Base-by-base conservation (phyloP, 2,113 vertebrate genomes). In the Recurvirostra avosetta region DNA sequence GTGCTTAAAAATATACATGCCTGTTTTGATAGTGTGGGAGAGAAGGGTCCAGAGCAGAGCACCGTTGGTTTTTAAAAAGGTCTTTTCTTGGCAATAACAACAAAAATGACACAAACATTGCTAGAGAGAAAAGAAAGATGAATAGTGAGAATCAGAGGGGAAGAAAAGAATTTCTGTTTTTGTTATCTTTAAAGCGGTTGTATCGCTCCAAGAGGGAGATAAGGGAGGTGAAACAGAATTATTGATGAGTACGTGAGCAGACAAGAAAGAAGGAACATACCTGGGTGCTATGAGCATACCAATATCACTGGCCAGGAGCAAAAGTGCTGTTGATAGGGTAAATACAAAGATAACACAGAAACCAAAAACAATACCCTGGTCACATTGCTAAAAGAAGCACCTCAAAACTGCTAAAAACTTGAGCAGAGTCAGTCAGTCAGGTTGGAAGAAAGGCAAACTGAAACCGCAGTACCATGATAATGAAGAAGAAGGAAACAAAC, bases 161-260 rank as follows among this genome's bases (percentile, higher is more conserved):
- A 96, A 92, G 86, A 92, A 93, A 38, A 84, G 36, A 43, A 86
- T 68, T 92, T 80, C 83, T 93, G 59, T 0, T 85, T 49, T 92
- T 81, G 61, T 81, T 94, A 84, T 93, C 83, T 93, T 95, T 92
- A 67, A 75, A 92, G 75, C 5, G 56, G 72, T 92, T 93, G 68
- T 77, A 71, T 92, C 66, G 65, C 61, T 92, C 79, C 72, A 53
- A 90, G 76, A 86, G 45, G 49, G 65, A 95, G 92, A 94, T 94
- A 97, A 91, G 56, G 61, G 22, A 95, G 68, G 76, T 92, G 83
- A 92, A 97, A 94, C 62, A 95, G 91, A 94, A 96, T 94, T 96
- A 89, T 91, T 92, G 91, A 96, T 95, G 88, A 95, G 43, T 23
- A 61, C 0, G 12, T 50, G 76, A 84, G 65, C 92, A 94, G 91